phyloP scores from a whole-genome alignment of 2,888 invertebrate species.

The Rambutsinella grinnellia region DNA sequence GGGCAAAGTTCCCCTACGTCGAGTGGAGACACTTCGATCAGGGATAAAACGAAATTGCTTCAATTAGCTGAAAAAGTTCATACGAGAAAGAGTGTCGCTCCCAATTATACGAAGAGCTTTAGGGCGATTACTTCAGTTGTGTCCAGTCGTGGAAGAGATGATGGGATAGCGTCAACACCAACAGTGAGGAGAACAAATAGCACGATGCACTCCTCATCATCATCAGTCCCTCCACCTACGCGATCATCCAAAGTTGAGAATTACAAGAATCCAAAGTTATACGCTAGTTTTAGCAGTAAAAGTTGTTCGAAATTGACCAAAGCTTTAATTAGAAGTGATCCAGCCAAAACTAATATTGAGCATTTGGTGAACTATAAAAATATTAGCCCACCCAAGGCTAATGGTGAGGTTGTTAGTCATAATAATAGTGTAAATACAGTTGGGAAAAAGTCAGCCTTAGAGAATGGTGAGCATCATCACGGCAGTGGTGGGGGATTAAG shows the following conservation, averaged over 20 bases:
- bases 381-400: conserved; percentile 23
- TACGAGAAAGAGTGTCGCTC: conserved; percentile 47
- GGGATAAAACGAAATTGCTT: conserved; percentile 58
- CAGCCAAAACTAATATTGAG: conserved; percentile 64
- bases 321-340: conserved; percentile 60
- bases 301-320: conserved; percentile 56
- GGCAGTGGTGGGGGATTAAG: conserved; percentile 41
- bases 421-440: conserved; percentile 17
- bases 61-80: conserved; percentile 60
- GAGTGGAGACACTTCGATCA: conserved; percentile 45
- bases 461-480: conserved; percentile 26
- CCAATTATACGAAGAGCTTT: conserved; percentile 50
- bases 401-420: background rate
- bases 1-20: conserved; percentile 25
- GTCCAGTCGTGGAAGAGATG: conserved; percentile 27
- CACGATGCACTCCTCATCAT: conserved; percentile 35
- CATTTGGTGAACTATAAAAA: conserved; percentile 59
- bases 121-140: conserved; percentile 41
- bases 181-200: conserved; percentile 48
- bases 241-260: conserved; percentile 30
- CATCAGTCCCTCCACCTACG: conserved; percentile 21
- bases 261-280: conserved; percentile 58
- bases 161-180: conserved; percentile 29
- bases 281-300: conserved; percentile 62
- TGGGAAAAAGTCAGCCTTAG: conserved; percentile 30